phyloP scores from a whole-genome alignment of 1,140 invertebrate genomes.

The Cataglyphis hispanica region DNA sequence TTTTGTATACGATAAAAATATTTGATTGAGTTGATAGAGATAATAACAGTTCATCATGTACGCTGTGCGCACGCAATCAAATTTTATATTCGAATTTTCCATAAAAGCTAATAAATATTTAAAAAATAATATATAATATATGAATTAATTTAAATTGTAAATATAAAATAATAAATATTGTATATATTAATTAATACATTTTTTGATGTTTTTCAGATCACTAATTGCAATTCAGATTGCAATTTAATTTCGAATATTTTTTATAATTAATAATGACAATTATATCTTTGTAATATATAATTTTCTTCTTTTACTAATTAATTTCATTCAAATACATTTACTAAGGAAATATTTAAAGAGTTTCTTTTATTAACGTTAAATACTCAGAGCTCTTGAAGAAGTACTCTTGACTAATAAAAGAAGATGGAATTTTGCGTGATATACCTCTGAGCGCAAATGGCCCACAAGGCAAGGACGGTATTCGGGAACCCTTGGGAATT shows the following conservation, averaged over 20 bases:
- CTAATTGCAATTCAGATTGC: no score
- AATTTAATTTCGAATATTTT: no score
- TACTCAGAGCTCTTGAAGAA: neutral
- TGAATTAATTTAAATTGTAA: no score
- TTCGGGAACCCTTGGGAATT: slow-evolving; percentile 79
- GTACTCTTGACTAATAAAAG: neutral
- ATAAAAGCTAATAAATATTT: slow-evolving; percentile 6
- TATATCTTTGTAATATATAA: no score
- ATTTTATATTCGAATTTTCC: neutral
- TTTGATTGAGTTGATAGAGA: neutral
- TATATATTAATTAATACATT: no score
- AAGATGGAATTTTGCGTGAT: neutral
- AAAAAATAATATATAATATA: neutral
- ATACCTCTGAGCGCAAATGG: neutral
- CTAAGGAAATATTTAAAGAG: neutral
- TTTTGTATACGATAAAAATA: neutral
- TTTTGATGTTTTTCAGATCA: no score
- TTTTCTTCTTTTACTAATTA: neutral
- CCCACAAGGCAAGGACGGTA: slow-evolving; percentile 32
- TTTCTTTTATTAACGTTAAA: neutral
- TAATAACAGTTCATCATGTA: slow-evolving; percentile 17
- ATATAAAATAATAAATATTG: no score
- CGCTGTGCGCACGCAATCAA: neutral
- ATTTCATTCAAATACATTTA: neutral
- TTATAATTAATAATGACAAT: neutral